Evolutionary conservation across 1,140 invertebrate genomes (phyloP).

Genomic region (Mactra quadrangularis): DNA sequence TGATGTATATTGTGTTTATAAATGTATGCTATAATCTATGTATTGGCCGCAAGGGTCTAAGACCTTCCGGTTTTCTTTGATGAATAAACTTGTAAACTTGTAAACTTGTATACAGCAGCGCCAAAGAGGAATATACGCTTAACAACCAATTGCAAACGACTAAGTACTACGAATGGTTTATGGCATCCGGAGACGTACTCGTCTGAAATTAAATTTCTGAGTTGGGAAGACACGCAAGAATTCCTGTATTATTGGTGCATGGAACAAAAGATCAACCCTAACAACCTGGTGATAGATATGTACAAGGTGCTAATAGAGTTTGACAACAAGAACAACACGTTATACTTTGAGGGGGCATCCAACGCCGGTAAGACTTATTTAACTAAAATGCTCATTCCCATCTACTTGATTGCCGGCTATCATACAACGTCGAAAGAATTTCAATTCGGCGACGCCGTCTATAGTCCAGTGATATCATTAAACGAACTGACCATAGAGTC

Average conservation of each 20-base stretch:
- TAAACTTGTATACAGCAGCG: too few species aligned
- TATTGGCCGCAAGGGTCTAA: too few species aligned
- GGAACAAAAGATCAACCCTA: not conserved
- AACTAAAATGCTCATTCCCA: not conserved
- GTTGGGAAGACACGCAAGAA: not conserved
- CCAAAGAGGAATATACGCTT: too few species aligned
- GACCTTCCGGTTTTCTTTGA: too few species aligned
- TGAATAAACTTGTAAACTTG: too few species aligned
- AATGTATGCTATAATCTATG: too few species aligned
- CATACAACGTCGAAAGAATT: constrained; percentile 27
- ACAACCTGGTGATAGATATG: not conserved
- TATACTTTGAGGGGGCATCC: not conserved
- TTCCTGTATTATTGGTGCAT: not conserved
- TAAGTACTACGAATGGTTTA: not conserved
- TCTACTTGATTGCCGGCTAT: not conserved
- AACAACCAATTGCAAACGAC: not conserved
- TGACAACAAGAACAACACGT: constrained; percentile 9
- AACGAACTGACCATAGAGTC: constrained; percentile 31
- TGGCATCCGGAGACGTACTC: not conserved
- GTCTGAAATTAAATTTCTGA: not conserved
- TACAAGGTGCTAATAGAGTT: not conserved
- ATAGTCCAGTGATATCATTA: constrained; percentile 7
- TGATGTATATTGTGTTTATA: too few species aligned
- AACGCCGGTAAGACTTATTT: constrained; percentile 31
- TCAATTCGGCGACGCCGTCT: not conserved